Evolutionary conservation across 1,140 invertebrate genomes (phyloP).

Genomic region (Artemia franciscana): DNA sequence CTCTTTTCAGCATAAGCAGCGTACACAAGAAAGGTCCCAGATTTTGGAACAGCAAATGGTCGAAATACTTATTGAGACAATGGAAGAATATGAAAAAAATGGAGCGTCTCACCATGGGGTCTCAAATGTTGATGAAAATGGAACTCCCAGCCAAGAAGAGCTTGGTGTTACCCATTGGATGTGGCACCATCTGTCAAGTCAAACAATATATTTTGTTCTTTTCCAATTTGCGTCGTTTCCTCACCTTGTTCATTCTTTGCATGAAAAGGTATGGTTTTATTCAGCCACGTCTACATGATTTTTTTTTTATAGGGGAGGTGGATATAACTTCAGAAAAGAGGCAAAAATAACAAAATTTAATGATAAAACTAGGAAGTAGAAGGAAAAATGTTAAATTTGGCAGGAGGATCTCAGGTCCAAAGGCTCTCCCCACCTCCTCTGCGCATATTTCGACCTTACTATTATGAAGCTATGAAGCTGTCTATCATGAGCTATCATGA

Average conservation of each 20-base stretch:
- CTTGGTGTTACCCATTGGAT: constrained; percentile 45
- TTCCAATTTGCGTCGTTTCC: constrained; percentile 84
- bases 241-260: constrained; percentile 65
- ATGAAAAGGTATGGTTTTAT: constrained; percentile 43
- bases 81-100: constrained; percentile 64
- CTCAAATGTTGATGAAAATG: constrained; percentile 24
- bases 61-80: constrained; percentile 66
- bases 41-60: constrained; percentile 81
- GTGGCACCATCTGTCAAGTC: constrained; percentile 80
- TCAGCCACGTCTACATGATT: too few relatives aligned
- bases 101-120: constrained; percentile 10
- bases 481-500: too few relatives aligned
- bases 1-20: constrained; percentile 44
- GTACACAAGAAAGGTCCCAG: too few relatives aligned
- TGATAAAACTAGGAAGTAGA: too few relatives aligned
- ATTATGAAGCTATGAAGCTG: too few relatives aligned
- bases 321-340: too few relatives aligned
- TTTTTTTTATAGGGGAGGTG: too few relatives aligned
- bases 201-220: constrained; percentile 84
- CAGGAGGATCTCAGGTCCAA: too few relatives aligned
- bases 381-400: too few relatives aligned
- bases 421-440: too few relatives aligned
- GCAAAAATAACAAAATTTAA: too few relatives aligned
- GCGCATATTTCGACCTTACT: too few relatives aligned
- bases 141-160: constrained; percentile 27